A percentile compares a stretch with the other conserved stretches of the same genome.
These are phyloP conservation scores for Mus minutoides DNA, from an alignment of 2,797 vertebrate genomes.

Conservation along the genomic window DNA sequence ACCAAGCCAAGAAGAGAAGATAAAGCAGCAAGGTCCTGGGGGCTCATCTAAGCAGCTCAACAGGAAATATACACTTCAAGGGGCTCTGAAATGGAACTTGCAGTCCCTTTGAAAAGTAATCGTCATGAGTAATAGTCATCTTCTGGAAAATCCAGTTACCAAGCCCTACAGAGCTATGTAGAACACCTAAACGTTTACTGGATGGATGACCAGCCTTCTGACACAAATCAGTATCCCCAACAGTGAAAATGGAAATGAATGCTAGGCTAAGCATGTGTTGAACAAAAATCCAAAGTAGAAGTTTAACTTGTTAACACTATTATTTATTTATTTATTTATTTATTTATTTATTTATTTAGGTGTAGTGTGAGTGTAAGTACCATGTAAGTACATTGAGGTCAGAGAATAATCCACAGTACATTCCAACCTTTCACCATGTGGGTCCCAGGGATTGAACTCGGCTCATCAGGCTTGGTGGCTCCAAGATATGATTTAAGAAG, in stretches of 20 bases:
- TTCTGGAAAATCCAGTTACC: constrained; percentile 9
- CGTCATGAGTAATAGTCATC: neutral
- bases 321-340: neutral
- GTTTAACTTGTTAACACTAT: neutral
- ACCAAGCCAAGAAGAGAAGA: constrained; percentile 50
- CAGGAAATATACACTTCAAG: constrained; percentile 46
- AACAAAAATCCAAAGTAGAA: neutral
- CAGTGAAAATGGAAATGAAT: neutral
- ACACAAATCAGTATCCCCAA: neutral
- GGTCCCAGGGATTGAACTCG: neutral
- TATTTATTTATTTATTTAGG: no score
- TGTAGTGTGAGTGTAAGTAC: neutral
- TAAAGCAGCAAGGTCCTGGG: constrained; percentile 48
- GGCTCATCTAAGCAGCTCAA: constrained; percentile 33
- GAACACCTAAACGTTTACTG: neutral
- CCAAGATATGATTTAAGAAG: neutral
- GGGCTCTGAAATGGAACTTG: constrained; percentile 8
- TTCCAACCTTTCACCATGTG: neutral
- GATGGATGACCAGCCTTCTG: neutral
- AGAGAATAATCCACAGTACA: neutral
- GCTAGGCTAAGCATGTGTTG: neutral
- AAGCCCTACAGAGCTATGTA: neutral
- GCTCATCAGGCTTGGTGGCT: neutral
- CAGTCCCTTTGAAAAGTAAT: neutral
- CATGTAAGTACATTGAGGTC: neutral